Evolutionary conservation across 2,797 vertebrate genomes (phyloP), one percentile per base, ranked within the genome.

Genomic region (Trematomus bernacchii): DNA sequence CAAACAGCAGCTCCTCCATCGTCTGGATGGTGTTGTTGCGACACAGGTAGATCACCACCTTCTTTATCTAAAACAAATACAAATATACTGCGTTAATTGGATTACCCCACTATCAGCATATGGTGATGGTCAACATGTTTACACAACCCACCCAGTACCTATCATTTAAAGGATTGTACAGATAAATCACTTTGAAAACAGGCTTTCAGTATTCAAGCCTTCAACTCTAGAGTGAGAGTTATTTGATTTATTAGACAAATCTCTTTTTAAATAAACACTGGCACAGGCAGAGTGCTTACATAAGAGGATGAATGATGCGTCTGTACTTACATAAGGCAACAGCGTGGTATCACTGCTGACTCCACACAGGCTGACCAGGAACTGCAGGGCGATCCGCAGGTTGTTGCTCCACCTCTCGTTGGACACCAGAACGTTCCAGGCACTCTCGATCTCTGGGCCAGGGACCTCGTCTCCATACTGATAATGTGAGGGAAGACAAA

Each of bases 351-450:
- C 98, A 3, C 98, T 99, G 96, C 98, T 99, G 83, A 99, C 98
- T 14, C 98, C 98, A 73, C 98, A 99, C 83, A 99, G 94, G 71
- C 98, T 99, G 89, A 99, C 97, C 23, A 99, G 96, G 87, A 99
- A 99, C 92, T 99, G 98, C 80, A 99, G 89, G 4, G 97, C 95
- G 91, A 98, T 96, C 69, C 98, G 89, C 66, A 99, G 91, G 88
- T 99, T 99, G 94, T 99, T 99, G 94, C 96, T 96, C 98, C 98
- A 99, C 72, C 98, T 97, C 87, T 99, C 98, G 2, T 99, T 99
- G 91, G 97, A 96, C 84, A 98, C 98, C 79, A 99, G 88, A 3
- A 98, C 97, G 47, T 99, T 99, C 98, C 98, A 99, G 61, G 97
- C 97, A 19, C 98, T 99, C 89, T 99, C 98, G 92, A 99, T 98